A percentile compares a stretch with the other conserved stretches of the same genome.
Evolutionary conservation across 1,140 invertebrate species (phyloP).

Genomic region (Notospermus geniculatus): DNA sequence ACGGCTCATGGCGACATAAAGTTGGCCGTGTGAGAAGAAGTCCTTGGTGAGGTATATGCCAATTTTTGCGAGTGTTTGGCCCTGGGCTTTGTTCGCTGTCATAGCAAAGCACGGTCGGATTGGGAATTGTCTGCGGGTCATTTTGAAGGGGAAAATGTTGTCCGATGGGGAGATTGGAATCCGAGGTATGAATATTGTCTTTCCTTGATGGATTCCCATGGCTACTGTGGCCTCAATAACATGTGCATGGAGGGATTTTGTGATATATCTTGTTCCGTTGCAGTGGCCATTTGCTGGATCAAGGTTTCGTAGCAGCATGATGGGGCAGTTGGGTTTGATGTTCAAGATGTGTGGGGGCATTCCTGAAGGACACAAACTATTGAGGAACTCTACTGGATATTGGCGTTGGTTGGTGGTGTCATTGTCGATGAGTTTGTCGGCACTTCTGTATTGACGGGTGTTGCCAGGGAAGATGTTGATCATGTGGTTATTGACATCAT

Average conservation of each 20-base stretch:
- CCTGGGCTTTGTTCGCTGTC: conserved; percentile 4
- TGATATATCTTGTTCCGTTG: conserved; percentile 15
- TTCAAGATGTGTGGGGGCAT: neutral
- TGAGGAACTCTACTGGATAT: conserved; percentile 3
- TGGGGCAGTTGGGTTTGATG: neutral
- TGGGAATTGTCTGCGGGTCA: conserved; percentile 60
- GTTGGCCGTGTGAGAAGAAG: neutral
- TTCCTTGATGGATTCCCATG: conserved; percentile 15
- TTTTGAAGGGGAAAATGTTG: conserved; percentile 34
- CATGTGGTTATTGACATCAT: neutral
- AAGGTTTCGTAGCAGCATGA: conserved; percentile 42
- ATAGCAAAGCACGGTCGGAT: conserved; percentile 33
- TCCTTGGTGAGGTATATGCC: neutral
- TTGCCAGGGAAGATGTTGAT: conserved; percentile 1
- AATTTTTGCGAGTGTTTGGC: neutral
- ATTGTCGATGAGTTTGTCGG: neutral
- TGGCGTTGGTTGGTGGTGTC: neutral
- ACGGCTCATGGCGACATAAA: neutral
- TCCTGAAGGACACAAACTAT: neutral
- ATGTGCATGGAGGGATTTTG: conserved; percentile 1
- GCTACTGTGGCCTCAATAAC: conserved; percentile 17
- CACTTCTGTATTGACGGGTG: neutral
- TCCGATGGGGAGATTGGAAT: conserved; percentile 28
- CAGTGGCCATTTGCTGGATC: conserved; percentile 42
- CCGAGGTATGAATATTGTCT: conserved; percentile 27